Conservation (phyloP, 2,797 vertebrate genomes). For the Anableps anableps region DNA sequence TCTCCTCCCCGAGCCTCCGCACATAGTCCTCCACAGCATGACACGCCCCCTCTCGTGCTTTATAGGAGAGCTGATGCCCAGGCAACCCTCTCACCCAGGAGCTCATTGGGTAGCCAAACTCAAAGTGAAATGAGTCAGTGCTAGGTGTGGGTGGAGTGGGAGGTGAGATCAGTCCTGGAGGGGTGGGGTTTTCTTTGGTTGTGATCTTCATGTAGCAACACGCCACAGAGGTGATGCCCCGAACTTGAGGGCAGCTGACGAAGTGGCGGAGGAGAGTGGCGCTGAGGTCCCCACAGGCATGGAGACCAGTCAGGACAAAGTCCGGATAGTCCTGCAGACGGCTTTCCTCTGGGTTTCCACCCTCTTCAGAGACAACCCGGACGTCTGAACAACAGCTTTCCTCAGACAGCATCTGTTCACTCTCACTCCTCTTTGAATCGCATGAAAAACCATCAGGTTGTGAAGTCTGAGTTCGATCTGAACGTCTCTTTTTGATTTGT, state of each 20-base stretch:
- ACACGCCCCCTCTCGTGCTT: conserved; percentile 90
- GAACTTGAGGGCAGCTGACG: conserved; percentile 79
- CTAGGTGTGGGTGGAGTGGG: not conserved
- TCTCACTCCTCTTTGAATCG: not conserved
- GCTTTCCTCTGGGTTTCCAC: not conserved
- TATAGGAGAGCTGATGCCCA: conserved; percentile 88
- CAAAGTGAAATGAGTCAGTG: not conserved
- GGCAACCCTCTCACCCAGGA: conserved; percentile 81
- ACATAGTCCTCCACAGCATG: conserved; percentile 90
- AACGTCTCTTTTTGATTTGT: conserved; percentile 65
- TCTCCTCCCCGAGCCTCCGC: conserved; percentile 73
- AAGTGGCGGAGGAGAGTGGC: conserved; percentile 90
- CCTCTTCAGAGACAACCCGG: not conserved
- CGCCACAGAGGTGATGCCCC: conserved; percentile 87
- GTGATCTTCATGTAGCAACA: conserved; percentile 97
- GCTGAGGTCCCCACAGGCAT: conserved; percentile 93
- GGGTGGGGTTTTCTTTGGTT: conserved; percentile 76
- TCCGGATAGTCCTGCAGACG: conserved; percentile 16
- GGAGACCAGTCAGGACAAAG: conserved; percentile 89
- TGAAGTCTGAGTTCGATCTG: not conserved
- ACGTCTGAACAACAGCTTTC: not conserved
- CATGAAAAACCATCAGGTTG: not conserved
- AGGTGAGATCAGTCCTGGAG: conserved; percentile 60
- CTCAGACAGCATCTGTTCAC: not conserved
- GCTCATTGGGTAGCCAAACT: conserved; percentile 89